Evolutionary conservation across 1,140 invertebrate genomes (phyloP).

Genomic region (Diachasma alloeum): DNA sequence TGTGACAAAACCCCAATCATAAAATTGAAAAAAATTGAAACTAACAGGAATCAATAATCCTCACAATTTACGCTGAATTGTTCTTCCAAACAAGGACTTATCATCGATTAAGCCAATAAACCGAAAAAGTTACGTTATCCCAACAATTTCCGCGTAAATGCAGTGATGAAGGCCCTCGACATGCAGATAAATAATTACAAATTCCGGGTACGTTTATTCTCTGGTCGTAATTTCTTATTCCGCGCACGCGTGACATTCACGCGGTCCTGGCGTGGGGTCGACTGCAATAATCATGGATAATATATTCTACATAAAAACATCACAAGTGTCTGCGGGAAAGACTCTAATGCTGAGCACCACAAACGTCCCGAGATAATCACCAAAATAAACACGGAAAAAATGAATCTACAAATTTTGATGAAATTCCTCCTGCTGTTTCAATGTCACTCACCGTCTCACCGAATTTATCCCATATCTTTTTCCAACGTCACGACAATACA

Average conservation of each 20-base stretch:
- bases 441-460: background rate
- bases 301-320: background rate
- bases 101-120: no score
- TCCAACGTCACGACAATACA: background rate
- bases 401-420: background rate
- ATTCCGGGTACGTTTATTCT: background rate
- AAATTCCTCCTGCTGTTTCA: background rate
- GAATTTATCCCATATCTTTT: background rate
- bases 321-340: background rate
- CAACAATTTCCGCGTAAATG: no score
- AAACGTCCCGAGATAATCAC: background rate
- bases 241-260: background rate
- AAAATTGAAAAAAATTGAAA: no score
- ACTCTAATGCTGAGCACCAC: background rate
- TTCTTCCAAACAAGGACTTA: no score
- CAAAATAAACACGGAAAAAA: background rate
- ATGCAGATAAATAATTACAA: background rate
- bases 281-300: background rate
- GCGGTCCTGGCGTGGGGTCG: background rate
- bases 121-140: no score
- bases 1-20: no score
- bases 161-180: no score
- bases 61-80: no score
- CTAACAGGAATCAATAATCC: no score
- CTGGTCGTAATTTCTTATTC: background rate